Evolutionary conservation across 2,888 invertebrate genomes (phyloP).

Genomic region (Agrochola macilenta): DNA sequence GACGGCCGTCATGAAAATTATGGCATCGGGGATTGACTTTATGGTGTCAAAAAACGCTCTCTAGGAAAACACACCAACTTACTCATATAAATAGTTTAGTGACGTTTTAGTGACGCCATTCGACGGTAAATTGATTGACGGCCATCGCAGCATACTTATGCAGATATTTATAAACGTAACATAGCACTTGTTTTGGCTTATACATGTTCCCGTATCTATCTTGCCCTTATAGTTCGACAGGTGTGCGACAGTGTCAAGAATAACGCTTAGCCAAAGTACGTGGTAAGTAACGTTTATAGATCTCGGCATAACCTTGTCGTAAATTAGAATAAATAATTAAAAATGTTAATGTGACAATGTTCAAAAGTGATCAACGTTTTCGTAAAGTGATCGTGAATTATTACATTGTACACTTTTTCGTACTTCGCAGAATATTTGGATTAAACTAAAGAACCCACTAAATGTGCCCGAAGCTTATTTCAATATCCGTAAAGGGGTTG

Average conservation of each 20-base stretch:
- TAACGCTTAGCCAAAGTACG: background rate
- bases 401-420: slow-evolving; percentile 10
- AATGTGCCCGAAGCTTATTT: slow-evolving; percentile 59
- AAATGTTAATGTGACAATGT: no score
- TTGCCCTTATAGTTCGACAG: background rate
- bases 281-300: background rate
- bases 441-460: slow-evolving; percentile 30
- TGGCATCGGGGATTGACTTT: background rate
- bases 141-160: background rate
- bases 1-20: background rate
- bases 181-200: background rate
- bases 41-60: background rate
- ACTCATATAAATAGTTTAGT: background rate
- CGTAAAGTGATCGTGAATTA: no score
- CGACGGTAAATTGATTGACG: background rate
- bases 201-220: background rate
- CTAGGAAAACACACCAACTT: background rate
- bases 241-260: background rate
- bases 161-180: background rate
- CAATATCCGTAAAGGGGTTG: slow-evolving; percentile 57
- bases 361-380: background rate
- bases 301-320: background rate
- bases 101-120: background rate
- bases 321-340: no score
- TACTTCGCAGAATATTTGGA: slow-evolving; percentile 16